Evolutionary conservation across 2,113 vertebrate genomes (phyloP).

Genomic region (Oncorhynchus nerka): DNA sequence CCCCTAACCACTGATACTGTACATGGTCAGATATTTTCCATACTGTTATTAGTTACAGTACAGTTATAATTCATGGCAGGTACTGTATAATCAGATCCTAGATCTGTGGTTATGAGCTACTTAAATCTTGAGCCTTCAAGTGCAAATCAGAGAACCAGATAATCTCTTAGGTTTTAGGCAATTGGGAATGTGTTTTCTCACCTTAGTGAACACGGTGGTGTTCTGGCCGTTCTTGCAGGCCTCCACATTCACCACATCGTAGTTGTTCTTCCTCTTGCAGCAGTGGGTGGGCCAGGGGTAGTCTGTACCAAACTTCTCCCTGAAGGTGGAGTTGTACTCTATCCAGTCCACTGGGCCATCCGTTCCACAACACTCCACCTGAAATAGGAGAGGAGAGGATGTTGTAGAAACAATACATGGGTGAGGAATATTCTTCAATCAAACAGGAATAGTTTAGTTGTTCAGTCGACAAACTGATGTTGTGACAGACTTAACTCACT

Average conservation of each 20-base stretch:
- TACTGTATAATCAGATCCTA: too few species aligned
- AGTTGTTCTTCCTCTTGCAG: slow-evolving; percentile 62
- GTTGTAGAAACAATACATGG: not conserved
- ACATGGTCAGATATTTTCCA: too few species aligned
- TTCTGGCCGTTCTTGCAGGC: slow-evolving; percentile 63
- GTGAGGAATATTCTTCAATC: not conserved
- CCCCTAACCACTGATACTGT: too few species aligned
- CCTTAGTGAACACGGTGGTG: slow-evolving; percentile 62
- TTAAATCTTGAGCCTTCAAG: too few species aligned
- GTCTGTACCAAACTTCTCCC: slow-evolving; percentile 8
- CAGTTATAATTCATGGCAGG: too few species aligned
- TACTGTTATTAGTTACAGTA: too few species aligned
- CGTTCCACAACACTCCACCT: slow-evolving; percentile 76
- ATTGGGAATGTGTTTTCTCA: slow-evolving; percentile 9
- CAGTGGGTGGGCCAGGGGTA: slow-evolving; percentile 73
- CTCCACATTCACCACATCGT: slow-evolving; percentile 47
- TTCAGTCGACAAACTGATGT: not conserved
- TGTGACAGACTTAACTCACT: too few species aligned
- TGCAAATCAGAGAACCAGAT: not conserved
- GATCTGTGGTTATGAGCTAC: too few species aligned
- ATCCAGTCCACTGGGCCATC: slow-evolving; percentile 76
- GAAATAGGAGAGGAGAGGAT: not conserved
- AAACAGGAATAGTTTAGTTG: not conserved
- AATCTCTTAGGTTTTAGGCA: not conserved
- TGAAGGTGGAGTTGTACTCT: slow-evolving; percentile 66